These are phyloP conservation scores for Tiliacea citrago DNA, from an alignment of 2,888 invertebrate genomes.

Conservation along the genomic window DNA sequence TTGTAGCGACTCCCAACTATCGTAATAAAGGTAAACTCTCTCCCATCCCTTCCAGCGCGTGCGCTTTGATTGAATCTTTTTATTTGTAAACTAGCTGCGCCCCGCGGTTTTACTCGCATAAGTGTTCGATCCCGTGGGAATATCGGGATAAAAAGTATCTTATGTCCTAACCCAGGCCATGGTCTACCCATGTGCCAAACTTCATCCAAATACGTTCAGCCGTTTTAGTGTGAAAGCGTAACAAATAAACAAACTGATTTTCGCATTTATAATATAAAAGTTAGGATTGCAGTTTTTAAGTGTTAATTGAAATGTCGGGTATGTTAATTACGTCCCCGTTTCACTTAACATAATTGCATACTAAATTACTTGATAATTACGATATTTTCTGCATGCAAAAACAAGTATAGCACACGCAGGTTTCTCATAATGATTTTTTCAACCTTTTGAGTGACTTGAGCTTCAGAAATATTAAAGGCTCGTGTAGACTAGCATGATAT, in stretches of 20 bases:
- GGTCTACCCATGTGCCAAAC: too few species aligned
- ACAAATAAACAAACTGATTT: too few species aligned
- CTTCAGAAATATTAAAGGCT: not conserved
- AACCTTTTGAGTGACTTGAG: slow-evolving; percentile 4
- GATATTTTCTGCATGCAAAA: slow-evolving; percentile 38
- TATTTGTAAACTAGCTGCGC: slow-evolving; percentile 2
- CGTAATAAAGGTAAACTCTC: not conserved
- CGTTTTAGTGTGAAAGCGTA: too few species aligned
- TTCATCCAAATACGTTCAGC: too few species aligned
- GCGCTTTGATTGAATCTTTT: slow-evolving; percentile 32
- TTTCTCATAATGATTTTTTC: not conserved
- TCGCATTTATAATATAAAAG: too few species aligned
- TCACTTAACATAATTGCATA: slow-evolving; percentile 39
- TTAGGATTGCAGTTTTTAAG: slow-evolving; percentile 14
- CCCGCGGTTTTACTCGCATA: too few species aligned
- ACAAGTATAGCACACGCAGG: slow-evolving; percentile 9
- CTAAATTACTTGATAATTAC: slow-evolving; percentile 39
- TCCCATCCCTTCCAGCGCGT: too few species aligned
- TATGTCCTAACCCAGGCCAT: too few species aligned
- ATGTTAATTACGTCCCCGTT: slow-evolving; percentile 51
- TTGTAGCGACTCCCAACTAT: not conserved
- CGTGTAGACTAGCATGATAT: too few species aligned
- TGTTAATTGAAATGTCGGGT: slow-evolving; percentile 27
- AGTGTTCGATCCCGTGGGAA: too few species aligned
- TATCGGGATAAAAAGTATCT: too few species aligned